Base-by-base conservation (phyloP, 2,888 invertebrate genomes). In the Xylota sylvarum region DNA sequence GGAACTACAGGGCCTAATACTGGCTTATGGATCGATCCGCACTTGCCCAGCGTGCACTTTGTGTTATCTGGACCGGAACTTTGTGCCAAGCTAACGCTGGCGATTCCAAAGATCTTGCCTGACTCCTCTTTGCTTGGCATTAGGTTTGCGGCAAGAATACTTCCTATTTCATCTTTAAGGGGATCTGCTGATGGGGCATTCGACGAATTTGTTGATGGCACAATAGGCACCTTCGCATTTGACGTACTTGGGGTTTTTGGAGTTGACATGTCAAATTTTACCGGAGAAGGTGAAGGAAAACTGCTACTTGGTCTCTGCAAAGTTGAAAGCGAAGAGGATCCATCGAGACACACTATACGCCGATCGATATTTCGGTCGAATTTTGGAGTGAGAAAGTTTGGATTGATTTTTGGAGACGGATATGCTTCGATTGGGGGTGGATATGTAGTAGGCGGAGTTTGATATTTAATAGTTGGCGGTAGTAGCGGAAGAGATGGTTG, bases 51-150 rank as follows among this genome's bases (percentile, higher is more conserved):
- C 0, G 93, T 92, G 72, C 93, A 93, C 88, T 93, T 93, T 10
- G 92, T 93, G 67, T 93, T 93, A 83, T 92, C 92, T 4, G 92
- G 92, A 0, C 93, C 93, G 1, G 93, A 92, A 74, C 93, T 93
- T 88, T 93, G 93, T 0, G 93, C 93, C 52, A 93, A 80, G 69
- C 92, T 93, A 0, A 93, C 93, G 88, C 93, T 93, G 30, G 93
- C 93, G 78, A 93, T 93, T 19, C 93, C 93, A 89, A 93, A 93
- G 32, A 93, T 93, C 89, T 93, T 93, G 2, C 92, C 92, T 0
- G 93, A 93, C 62, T 93, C 93, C 85, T 93, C 93, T 85, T 92
- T 92, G 88, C 93, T 93, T 12, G 93, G 93, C 91, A 93, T 92
- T 2, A 93, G 89, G 69, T 92, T 93, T 7, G 92, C 92, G 0